These are phyloP conservation scores for Phymanthus crucifer DNA, from an alignment of 92 coral and sea anemone genomes.

Conservation along the genomic window DNA sequence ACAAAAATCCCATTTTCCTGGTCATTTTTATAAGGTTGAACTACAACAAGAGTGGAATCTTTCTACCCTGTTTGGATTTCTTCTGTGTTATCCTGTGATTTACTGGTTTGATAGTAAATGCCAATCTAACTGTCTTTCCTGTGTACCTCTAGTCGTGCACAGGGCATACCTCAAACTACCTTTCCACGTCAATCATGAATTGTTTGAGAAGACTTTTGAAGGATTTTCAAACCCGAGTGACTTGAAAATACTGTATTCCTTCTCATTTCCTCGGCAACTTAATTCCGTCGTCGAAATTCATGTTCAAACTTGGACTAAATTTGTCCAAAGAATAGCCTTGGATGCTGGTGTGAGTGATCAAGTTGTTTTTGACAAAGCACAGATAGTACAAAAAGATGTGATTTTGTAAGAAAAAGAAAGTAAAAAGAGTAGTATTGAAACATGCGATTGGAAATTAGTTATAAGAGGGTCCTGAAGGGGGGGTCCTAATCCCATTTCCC, in stretches of 20 bases:
- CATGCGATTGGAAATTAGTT: too few species aligned
- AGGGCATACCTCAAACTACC: constrained; percentile 17
- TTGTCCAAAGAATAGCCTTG: not conserved
- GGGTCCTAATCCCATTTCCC: too few species aligned
- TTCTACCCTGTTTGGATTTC: constrained; percentile 60
- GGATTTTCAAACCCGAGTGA: not conserved
- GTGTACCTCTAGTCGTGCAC: constrained; percentile 43
- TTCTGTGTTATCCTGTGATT: constrained; percentile 78
- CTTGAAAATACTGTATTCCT: constrained; percentile 9
- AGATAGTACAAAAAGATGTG: constrained; percentile 8
- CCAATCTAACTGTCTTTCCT: constrained; percentile 44
- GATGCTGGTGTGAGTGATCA: not conserved
- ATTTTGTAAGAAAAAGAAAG: not conserved
- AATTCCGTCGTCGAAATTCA: not conserved
- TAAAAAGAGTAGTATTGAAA: not conserved
- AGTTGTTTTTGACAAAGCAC: not conserved
- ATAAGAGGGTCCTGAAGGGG: too few species aligned
- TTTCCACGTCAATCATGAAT: not conserved
- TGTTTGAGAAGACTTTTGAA: not conserved
- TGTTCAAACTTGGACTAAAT: constrained; percentile 19
- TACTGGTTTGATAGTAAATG: constrained; percentile 57
- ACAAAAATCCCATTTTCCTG: not conserved
- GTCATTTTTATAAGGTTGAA: constrained; percentile 1
- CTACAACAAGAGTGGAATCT: constrained; percentile 30
- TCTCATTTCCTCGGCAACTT: constrained; percentile 19